Base-by-base conservation (phyloP, 2,113 vertebrate genomes). In the Panurus biarmicus region DNA sequence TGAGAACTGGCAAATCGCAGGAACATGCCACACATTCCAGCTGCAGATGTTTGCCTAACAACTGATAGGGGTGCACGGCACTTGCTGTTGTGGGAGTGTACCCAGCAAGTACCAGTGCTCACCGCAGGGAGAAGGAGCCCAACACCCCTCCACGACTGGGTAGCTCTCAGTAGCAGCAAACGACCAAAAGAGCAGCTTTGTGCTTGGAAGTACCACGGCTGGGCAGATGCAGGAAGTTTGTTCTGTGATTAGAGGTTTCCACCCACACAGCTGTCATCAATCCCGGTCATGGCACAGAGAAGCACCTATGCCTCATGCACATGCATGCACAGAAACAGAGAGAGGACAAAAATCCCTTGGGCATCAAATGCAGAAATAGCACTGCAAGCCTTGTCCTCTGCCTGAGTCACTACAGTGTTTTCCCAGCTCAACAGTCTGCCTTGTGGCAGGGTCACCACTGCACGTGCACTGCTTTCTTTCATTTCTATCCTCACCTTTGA, bases 121-220 rank as follows among this genome's bases (percentile, higher is more conserved):
- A 44, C 14, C 0, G 1, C n/a, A 38, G 70, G 12, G 24, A 87
- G 45, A 69, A 65, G 53, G 61, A 67, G 66, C 19, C 13, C 67
- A 74, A 4, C 6, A n/a, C 35, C 53, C 72, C 48, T 53, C 56
- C 36, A 4, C 0, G 5, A 36, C 57, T 44, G 14, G 31, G 57
- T 1, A 56, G 45, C 47, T 81, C 61, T 51, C 3, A 7, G 12
- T 8, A 31, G 40, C 13, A 3, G 42, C 18, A 53, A 75, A 24
- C 0, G 0, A 67, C 45, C 25, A 4, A 11, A 58, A 51, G 33
- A 65, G n/a, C 0, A 0, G 14, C 23, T 81, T 47, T 48, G 51
- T 70, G 71, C 45, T 47, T 69, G 40, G 12, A 76, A 58, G 29
- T 20, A n/a, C 40, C 33, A 25, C 0, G 5, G 58, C 72, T 67